Evolutionary conservation across 1,140 invertebrate species (phyloP).

Genomic region (Micrasema longulum): DNA sequence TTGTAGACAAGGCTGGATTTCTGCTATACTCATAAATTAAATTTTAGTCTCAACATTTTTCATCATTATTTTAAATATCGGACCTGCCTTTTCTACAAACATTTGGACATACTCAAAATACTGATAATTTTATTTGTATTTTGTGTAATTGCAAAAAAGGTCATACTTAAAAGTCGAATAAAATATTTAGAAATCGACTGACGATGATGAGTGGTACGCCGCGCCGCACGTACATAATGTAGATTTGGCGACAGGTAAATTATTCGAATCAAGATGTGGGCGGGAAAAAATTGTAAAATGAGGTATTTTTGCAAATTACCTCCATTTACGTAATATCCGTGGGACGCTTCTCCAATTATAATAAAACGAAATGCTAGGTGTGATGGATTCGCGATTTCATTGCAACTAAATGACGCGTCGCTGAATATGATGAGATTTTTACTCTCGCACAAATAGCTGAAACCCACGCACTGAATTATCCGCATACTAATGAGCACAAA

Average conservation of each 20-base stretch:
- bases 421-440: neutral
- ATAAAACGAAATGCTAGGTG: neutral
- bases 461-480: too few relatives aligned
- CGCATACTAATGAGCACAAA: too few relatives aligned
- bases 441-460: too few relatives aligned
- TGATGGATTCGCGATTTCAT: neutral
- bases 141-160: neutral
- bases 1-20: too few relatives aligned
- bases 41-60: too few relatives aligned
- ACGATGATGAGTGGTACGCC: too few relatives aligned
- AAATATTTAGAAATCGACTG: too few relatives aligned
- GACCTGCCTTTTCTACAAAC: too few relatives aligned
- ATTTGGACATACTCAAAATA: too few relatives aligned
- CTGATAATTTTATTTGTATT: neutral
- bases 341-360: conserved; percentile 1
- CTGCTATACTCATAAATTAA: too few relatives aligned
- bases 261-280: neutral
- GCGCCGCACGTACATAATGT: neutral
- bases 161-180: neutral
- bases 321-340: neutral
- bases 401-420: neutral
- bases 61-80: too few relatives aligned
- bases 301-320: neutral
- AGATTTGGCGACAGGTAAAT: neutral
- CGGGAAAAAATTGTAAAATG: neutral